Evolutionary conservation across 2,797 vertebrate genomes (phyloP).

Genomic region (Dallia pectoralis): DNA sequence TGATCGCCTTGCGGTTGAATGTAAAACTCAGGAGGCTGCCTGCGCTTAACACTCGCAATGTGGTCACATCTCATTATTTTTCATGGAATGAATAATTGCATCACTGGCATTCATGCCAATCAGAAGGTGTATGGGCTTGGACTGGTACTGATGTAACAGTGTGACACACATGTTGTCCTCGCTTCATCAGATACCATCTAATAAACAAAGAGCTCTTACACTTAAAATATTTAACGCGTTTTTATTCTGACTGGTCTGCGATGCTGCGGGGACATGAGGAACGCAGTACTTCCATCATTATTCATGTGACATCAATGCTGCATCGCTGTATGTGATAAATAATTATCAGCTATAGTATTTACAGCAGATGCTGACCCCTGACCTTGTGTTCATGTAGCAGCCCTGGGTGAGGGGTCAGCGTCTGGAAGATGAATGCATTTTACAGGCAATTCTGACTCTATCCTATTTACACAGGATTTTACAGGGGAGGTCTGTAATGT

Average conservation of each 20-base stretch:
- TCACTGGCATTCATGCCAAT: conserved; percentile 22
- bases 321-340: not conserved
- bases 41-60: conserved; percentile 4
- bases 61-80: conserved; percentile 11
- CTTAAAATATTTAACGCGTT: not conserved
- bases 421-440: no score
- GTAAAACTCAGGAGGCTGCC: conserved; percentile 21
- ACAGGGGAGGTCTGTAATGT: no score
- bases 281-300: not conserved
- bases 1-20: conserved; percentile 29
- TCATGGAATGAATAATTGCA: conserved; percentile 16
- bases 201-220: not conserved
- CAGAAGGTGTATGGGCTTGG: not conserved
- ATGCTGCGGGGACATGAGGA: not conserved
- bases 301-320: not conserved
- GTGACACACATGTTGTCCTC: not conserved
- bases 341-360: conserved; percentile 31
- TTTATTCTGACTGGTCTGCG: not conserved
- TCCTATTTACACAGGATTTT: no score
- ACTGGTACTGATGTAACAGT: not conserved
- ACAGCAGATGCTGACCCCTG: conserved; percentile 15
- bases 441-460: no score
- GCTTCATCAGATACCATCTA: not conserved
- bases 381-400: conserved; percentile 30
- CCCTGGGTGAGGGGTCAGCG: not conserved